These are phyloP conservation scores for Ceratitis capitata DNA, from an alignment of 1,140 invertebrate species.

Conservation along the genomic window DNA sequence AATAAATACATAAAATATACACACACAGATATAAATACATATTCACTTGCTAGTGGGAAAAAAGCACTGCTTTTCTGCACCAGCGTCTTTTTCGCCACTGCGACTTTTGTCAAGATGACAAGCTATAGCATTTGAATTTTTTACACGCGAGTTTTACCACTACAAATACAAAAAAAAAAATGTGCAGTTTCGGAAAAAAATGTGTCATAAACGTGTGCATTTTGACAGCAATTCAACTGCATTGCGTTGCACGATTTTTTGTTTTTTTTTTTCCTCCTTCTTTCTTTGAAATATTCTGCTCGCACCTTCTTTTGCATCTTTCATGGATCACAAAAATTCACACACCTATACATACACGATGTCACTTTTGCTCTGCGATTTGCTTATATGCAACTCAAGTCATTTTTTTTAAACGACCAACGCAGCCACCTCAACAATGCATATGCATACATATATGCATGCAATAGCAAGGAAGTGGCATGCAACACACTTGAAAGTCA, in stretches of 20 bases:
- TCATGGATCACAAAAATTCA: background rate
- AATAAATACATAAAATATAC: background rate
- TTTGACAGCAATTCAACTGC: conserved; percentile 34
- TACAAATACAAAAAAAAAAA: background rate
- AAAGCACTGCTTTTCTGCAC: background rate
- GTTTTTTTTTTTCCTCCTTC: background rate
- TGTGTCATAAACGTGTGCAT: conserved; percentile 19
- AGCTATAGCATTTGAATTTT: background rate
- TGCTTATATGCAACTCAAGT: conserved; percentile 16
- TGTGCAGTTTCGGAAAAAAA: background rate
- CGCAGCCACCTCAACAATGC: background rate
- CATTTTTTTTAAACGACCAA: background rate
- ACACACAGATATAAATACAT: background rate
- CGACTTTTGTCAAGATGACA: background rate
- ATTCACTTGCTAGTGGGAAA: too few species aligned
- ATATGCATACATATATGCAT: background rate
- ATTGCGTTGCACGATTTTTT: conserved; percentile 9
- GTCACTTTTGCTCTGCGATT: background rate
- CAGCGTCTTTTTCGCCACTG: background rate
- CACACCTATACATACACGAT: background rate
- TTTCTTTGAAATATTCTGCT: background rate
- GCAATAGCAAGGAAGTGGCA: background rate
- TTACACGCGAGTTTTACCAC: background rate
- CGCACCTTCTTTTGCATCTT: background rate
- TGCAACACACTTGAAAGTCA: conserved; percentile 9